phyloP scores from a whole-genome alignment of 2,888 invertebrate genomes.

The Aleiodes leptofemur region DNA sequence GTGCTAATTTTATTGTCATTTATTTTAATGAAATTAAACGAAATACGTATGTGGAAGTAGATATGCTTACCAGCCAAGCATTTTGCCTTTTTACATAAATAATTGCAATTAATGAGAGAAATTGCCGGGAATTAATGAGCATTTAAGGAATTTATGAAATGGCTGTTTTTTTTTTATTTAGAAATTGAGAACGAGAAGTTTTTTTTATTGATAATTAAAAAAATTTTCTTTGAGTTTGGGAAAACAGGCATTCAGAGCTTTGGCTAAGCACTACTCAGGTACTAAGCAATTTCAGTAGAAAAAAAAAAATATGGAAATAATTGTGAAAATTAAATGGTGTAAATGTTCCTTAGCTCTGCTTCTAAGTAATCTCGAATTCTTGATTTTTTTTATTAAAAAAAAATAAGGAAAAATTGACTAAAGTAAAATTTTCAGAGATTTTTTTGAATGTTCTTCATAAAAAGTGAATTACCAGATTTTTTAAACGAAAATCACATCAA shows the following conservation, averaged over 20 bases:
- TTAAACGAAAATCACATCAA: not conserved
- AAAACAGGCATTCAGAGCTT: constrained; percentile 51
- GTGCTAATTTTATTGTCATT: too few species aligned
- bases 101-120: not conserved
- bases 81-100: not conserved
- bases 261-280: constrained; percentile 42
- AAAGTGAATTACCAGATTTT: not conserved
- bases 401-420: not conserved
- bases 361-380: not conserved
- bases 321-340: not conserved
- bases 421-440: not conserved
- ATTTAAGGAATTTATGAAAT: constrained; percentile 22
- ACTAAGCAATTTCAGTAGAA: constrained; percentile 38
- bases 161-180: not conserved
- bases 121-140: not conserved
- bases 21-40: not conserved
- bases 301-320: not conserved
- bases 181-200: not conserved
- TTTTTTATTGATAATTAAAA: constrained; percentile 9
- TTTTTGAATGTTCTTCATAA: not conserved
- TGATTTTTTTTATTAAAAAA: not conserved
- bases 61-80: constrained; percentile 27
- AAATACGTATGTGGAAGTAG: constrained; percentile 9
- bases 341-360: not conserved
- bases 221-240: too few species aligned